Evolutionary conservation across 2,113 vertebrate genomes (phyloP), one percentile per base, ranked within the genome.

Genomic region (Chaetodon trifascialis): DNA sequence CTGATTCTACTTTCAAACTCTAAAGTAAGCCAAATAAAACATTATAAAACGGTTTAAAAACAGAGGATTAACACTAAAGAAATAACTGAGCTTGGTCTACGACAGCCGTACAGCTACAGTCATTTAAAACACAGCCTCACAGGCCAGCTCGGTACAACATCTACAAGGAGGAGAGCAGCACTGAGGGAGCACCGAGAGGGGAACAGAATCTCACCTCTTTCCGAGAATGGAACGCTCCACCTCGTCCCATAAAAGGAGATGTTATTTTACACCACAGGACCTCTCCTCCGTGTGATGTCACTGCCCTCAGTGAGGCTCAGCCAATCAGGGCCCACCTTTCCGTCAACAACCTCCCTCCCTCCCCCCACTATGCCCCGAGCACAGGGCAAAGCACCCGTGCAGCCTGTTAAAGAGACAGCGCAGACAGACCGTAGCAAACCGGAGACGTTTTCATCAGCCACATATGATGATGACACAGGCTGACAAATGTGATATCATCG

Each of bases 181-280:
- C 4, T 52, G 44, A 79, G 54, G 46, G 58, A 80, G 40, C 49
- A 40, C 38, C 5, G 8, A 62, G 58, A 71, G 68, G 46, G 49
- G 51, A 86, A 62, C 52, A 52, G 76, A 79, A 73, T 67, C 66
- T 86, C 89, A 84, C 91, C 92, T 88, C 86, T 83, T 52, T 56
- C 38, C 2, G 21, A 88, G 58, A 94, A 89, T 95, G 95, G 94
- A 84, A 80, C 72, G 11, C 60, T 92, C 95, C 85, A 44, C 63
- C 88, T 85, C 42, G 54, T 80, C 85, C 93, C 90, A 93, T 95
- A 95, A 87, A 95, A 95, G 95, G 95, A 93, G 74, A 95, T 96
- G 95, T 95, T 95, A 96, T 96, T 95, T 95, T 95, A 95, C 92
- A 93, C 93, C 85, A 89, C 75, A 86, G 85, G 90, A 89, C 92